Percentiles rank a stretch among this genome's conserved stretches.
Conservation (phyloP, 2,888 invertebrate genomes). For the Leptura quadrifasciata region DNA sequence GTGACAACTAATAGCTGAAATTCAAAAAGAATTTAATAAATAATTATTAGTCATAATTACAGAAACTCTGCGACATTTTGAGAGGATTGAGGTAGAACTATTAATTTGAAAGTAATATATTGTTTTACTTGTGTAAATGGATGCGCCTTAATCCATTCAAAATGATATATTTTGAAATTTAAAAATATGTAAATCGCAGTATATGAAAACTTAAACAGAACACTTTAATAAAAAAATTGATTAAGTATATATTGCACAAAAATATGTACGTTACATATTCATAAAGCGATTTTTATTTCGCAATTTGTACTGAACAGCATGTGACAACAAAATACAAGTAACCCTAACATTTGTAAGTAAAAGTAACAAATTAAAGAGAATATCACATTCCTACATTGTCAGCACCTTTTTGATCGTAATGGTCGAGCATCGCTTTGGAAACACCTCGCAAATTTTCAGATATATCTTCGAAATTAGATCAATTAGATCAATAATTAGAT, state of each 20-base stretch:
- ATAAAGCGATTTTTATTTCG: constrained; percentile 67
- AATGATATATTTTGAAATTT: constrained; percentile 31
- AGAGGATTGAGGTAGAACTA: constrained; percentile 52
- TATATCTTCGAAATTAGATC: constrained; percentile 22
- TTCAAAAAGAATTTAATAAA: constrained; percentile 41
- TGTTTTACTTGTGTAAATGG: background rate
- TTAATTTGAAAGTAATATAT: constrained; percentile 14
- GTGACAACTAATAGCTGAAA: constrained; percentile 55
- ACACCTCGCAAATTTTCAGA: constrained; percentile 23
- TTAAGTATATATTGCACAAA: constrained; percentile 73
- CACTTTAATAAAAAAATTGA: constrained; percentile 58
- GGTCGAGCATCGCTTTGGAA: constrained; percentile 55
- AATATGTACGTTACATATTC: constrained; percentile 70
- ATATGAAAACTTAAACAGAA: constrained; percentile 56
- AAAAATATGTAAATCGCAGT: constrained; percentile 48
- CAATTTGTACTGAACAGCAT: constrained; percentile 72
- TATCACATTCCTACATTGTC: constrained; percentile 72
- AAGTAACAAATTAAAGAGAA: constrained; percentile 72
- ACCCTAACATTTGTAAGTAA: constrained; percentile 68
- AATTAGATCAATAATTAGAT: background rate
- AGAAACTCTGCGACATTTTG: constrained; percentile 15
- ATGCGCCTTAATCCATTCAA: constrained; percentile 27
- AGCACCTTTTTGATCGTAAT: constrained; percentile 70
- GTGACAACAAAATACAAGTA: constrained; percentile 70
- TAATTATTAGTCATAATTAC: constrained; percentile 41